Base-by-base conservation (phyloP, 2,113 vertebrate genomes). In the Tylochromis polylepis region DNA sequence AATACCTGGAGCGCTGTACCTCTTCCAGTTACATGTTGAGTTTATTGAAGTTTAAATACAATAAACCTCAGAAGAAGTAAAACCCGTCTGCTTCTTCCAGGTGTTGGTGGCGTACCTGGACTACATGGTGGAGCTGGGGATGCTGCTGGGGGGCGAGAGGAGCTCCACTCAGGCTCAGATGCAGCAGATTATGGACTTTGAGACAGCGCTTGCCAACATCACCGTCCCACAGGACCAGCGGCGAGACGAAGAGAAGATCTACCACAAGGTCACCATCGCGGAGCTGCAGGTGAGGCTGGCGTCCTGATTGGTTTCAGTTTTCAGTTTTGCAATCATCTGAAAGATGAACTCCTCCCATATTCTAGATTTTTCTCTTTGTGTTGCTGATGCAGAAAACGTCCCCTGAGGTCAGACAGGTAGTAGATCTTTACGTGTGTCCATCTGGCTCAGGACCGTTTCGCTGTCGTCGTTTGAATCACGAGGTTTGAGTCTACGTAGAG, bases 121-220 rank as follows among this genome's bases (percentile, higher is more conserved):
- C 81, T 99, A 99, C 95, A 99, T 99, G 98, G 97, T 98, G 90
- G 98, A 99, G 93, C 94, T 99, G 94, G 98, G 98, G 3, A 82
- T 95, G 3, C 96, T 99, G 88, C 95, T 99, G 83, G 98, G 98
- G 0, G 99, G 98, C 0, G 88, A 82, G 31, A 95, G 89, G 0
- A 94, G 93, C 79, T 94, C 97, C 80, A 97, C 97, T 0, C 96
- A 89, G 51, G 88, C 93, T 20, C 98, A 98, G 96, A 99, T 99
- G 98, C 96, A 95, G 94, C 97, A 98, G 92, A 97, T 99, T 29
- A 91, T 99, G 92, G 97, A 99, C 11, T 96, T 99, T 1, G 99
- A 99, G 95, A 97, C 94, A 0, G 94, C 95, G 4, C 95, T 99
- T 51, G 99, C 99, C 86, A 98, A 97, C 95, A 97, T 99, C 93